Percentiles rank a stretch among this genome's conserved stretches.
Evolutionary conservation across 2,797 vertebrate genomes (phyloP).

Genomic region (Xenentodon cancila): DNA sequence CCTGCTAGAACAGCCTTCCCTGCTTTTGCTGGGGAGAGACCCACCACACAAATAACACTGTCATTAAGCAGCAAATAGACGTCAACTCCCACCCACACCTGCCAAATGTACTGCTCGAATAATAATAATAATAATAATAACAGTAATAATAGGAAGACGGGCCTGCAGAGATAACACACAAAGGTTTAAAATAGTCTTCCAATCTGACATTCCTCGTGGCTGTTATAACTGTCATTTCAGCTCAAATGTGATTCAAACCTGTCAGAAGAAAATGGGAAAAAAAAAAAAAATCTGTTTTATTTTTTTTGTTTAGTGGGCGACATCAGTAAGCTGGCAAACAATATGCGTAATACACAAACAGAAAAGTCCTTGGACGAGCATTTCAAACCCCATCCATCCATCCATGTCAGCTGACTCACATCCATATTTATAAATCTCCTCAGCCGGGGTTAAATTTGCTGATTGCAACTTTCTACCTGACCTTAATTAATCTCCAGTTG

Average conservation of each 20-base stretch:
- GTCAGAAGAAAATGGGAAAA: no score
- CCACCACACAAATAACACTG: slow-evolving; percentile 74
- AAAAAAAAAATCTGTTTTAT: not conserved
- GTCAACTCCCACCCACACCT: slow-evolving; percentile 80
- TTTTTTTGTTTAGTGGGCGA: slow-evolving; percentile 5
- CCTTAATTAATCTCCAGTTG: slow-evolving; percentile 49
- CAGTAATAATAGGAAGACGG: not conserved
- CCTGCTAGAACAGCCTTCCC: slow-evolving; percentile 75
- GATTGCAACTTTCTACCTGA: slow-evolving; percentile 50
- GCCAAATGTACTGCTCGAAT: slow-evolving; percentile 61
- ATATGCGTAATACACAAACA: not conserved
- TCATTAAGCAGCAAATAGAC: slow-evolving; percentile 77
- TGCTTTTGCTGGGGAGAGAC: slow-evolving; percentile 64
- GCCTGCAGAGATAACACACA: slow-evolving; percentile 52
- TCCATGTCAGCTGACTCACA: slow-evolving; percentile 18
- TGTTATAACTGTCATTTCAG: slow-evolving; percentile 27
- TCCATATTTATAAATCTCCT: slow-evolving; percentile 57
- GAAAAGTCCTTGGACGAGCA: not conserved
- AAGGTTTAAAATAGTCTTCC: slow-evolving; percentile 49
- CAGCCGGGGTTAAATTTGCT: slow-evolving; percentile 56
- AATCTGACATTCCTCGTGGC: slow-evolving; percentile 2
- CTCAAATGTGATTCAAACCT: slow-evolving; percentile 29
- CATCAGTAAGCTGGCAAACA: slow-evolving; percentile 1
- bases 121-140: slow-evolving; percentile 48
- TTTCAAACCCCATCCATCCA: not conserved